phyloP scores from a whole-genome alignment of 2,888 invertebrate species.

The Drosophila siamana region DNA sequence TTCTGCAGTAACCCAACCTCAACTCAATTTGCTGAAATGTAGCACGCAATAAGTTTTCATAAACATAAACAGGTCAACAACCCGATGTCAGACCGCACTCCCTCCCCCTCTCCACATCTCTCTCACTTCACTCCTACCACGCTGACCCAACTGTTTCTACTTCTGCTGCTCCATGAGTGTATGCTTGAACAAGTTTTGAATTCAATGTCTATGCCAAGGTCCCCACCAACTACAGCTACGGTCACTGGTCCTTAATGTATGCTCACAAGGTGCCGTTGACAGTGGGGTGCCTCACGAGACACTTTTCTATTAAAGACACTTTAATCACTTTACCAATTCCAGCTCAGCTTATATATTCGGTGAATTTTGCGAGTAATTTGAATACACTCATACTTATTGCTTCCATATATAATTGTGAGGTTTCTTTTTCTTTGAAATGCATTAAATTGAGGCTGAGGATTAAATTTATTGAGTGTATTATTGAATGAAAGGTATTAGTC shows the following conservation, averaged over 20 bases:
- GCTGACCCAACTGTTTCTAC: neutral
- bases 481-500: too few relatives aligned
- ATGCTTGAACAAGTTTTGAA: slow-evolving; percentile 40
- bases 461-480: too few relatives aligned
- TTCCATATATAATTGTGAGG: too few relatives aligned
- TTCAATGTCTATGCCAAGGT: slow-evolving; percentile 71
- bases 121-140: neutral
- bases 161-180: neutral
- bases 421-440: too few relatives aligned
- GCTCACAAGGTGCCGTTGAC: slow-evolving; percentile 38
- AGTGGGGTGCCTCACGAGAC: slow-evolving; percentile 38
- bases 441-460: too few relatives aligned
- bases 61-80: slow-evolving; percentile 69
- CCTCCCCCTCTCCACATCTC: neutral
- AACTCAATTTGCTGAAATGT: slow-evolving; percentile 39
- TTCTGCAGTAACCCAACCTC: slow-evolving; percentile 33
- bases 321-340: neutral
- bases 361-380: neutral
- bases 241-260: slow-evolving; percentile 39
- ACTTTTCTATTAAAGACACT: neutral
- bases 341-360: neutral
- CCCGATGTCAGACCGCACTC: slow-evolving; percentile 38
- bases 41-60: slow-evolving; percentile 64
- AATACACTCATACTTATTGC: neutral
- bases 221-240: slow-evolving; percentile 9